Conservation (phyloP, 2,113 vertebrate genomes). For the Hyperopisus bebe region DNA sequence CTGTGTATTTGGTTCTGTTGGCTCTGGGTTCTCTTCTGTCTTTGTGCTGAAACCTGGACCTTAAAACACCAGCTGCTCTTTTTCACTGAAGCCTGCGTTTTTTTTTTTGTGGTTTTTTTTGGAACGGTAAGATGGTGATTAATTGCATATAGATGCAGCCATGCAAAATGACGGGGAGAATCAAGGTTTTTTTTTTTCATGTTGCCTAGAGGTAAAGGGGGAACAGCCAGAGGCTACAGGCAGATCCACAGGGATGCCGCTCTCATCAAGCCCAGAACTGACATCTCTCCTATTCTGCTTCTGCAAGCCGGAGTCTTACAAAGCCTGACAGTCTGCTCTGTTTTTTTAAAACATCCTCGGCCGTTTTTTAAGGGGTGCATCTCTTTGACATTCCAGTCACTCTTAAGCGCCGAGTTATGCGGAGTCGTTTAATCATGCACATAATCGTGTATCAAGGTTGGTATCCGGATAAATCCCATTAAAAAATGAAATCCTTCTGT, state of each 20-base stretch:
- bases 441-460: conserved; percentile 16
- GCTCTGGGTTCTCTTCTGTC: neutral
- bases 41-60: neutral
- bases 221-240: conserved; percentile 79
- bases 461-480: conserved; percentile 10
- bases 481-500: neutral
- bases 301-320: conserved; percentile 82
- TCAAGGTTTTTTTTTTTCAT: conserved; percentile 72
- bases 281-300: conserved; percentile 81
- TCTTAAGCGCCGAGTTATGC: conserved; percentile 5
- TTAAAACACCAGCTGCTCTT: neutral
- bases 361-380: neutral
- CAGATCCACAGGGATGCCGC: conserved; percentile 77
- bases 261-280: conserved; percentile 77
- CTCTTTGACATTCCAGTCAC: neutral
- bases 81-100: conserved; percentile 38
- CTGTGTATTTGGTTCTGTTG: neutral
- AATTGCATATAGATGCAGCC: conserved; percentile 79
- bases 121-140: conserved; percentile 78
- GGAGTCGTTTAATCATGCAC: neutral
- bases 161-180: conserved; percentile 79
- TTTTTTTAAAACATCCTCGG: neutral
- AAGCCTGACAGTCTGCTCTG: conserved; percentile 77
- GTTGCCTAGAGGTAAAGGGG: conserved; percentile 79
- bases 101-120: conserved; percentile 58